Base-by-base conservation (phyloP, 2,113 vertebrate species). In the Natator depressus region DNA sequence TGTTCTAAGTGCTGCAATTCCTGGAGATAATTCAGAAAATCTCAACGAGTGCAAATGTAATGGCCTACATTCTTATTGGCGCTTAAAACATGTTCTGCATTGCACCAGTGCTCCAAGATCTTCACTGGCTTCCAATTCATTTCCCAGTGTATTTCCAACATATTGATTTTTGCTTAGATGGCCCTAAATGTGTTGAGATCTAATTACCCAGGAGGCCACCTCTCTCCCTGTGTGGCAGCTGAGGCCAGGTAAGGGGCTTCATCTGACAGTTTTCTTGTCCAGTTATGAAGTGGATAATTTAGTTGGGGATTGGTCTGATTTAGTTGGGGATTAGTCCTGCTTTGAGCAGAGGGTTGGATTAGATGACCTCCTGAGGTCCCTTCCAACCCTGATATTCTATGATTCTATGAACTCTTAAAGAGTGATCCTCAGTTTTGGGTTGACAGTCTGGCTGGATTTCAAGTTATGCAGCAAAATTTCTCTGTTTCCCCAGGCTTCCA, bases 141-240 rank as follows among this genome's bases (percentile, higher is more conserved):
- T 88, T 95, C 87, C n/a, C 82, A 62, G 12, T 62, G 29, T 31
- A 62, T 62, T 62, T 35, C 29, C 59, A 31, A 62, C 89, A 88
- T 89, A 3, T 0, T 0, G 0, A 14, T 76, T 89, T 89, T 24
- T 16, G 88, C 6, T 57, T 69, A 59, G 76, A 86, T 59, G 19
- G 38, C 5, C 24, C 5, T 10, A 81, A 16, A 3, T 65, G 3
- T 76, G 29, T 24, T 88, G n/a, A 46, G 2, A 80, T 88, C 10
- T 4, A 54, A 54, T 35, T 62, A 62, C 7, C 50, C 10, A 42
- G 55, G 72, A 62, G 78, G 27, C 2, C 1, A 49, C 31, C 86
- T 62, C 0, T 69, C 20, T 80, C 88, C 10, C 51, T 17, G 5
- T 57, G 22, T 1, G 4, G 17, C 54, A 59, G 16, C 4, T 49